phyloP scores from a whole-genome alignment of 2,113 vertebrate genomes.

The Pelodiscus sinensis region DNA sequence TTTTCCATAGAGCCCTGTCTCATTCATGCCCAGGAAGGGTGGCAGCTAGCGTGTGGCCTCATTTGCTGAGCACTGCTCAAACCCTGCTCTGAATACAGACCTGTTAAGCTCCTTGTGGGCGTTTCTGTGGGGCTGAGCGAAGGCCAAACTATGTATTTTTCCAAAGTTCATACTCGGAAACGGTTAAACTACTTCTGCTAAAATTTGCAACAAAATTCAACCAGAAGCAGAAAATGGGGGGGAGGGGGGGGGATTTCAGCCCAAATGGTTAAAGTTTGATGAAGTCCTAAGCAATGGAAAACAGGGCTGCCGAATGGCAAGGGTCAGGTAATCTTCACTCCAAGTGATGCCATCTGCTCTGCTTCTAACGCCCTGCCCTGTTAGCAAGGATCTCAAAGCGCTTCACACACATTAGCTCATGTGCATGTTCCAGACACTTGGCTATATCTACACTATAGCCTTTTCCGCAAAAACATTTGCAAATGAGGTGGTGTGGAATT shows the following conservation, averaged over 20 bases:
- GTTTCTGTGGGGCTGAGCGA: neutral
- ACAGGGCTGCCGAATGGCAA: neutral
- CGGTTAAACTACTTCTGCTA: neutral
- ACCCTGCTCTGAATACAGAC: neutral
- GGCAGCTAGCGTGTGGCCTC: neutral
- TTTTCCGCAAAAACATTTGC: too few relatives aligned
- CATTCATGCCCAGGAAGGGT: neutral
- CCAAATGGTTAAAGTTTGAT: neutral
- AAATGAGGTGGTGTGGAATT: too few relatives aligned
- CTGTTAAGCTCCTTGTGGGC: neutral
- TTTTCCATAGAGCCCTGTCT: neutral
- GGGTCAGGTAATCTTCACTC: neutral
- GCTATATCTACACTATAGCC: too few relatives aligned
- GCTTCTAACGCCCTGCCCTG: neutral
- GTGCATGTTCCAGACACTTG: too few relatives aligned
- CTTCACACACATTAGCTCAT: too few relatives aligned
- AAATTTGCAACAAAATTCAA: neutral
- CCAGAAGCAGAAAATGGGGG: neutral
- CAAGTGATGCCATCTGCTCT: too few relatives aligned
- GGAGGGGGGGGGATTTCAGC: neutral
- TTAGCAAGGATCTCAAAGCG: neutral
- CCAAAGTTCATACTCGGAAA: neutral
- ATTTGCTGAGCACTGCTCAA: neutral
- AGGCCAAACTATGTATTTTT: neutral
- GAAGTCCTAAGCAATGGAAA: neutral